A percentile compares a stretch with the other conserved stretches of the same genome.
Evolutionary conservation across 2,113 vertebrate species (phyloP).

Genomic region (Equus quagga): DNA sequence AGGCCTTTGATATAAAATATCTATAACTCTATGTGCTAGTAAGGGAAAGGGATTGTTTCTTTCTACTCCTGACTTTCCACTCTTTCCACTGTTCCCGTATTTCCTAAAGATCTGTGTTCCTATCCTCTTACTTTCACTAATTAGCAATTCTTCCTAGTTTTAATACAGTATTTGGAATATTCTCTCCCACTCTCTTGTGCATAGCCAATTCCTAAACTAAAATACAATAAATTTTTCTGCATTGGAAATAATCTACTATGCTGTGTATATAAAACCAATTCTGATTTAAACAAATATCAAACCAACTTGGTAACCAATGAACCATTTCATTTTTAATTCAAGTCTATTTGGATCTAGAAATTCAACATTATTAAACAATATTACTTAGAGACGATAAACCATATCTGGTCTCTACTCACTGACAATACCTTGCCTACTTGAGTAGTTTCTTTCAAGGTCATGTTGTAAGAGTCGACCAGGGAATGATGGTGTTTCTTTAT

Average conservation of each 20-base stretch:
- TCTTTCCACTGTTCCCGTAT: neutral
- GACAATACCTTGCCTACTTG: constrained; percentile 87
- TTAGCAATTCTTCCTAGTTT: neutral
- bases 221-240: constrained; percentile 29
- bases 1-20: constrained; percentile 14
- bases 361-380: constrained; percentile 23
- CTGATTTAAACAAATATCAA: constrained; percentile 50
- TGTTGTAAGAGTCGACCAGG: constrained; percentile 87
- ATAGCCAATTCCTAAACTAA: neutral
- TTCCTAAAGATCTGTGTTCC: constrained; percentile 21
- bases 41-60: neutral
- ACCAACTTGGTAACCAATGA: constrained; percentile 22
- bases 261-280: neutral
- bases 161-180: constrained; percentile 43
- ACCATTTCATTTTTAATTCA: constrained; percentile 43
- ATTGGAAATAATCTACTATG: constrained; percentile 45
- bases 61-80: neutral
- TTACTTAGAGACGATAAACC: neutral
- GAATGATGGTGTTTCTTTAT: constrained; percentile 86
- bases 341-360: constrained; percentile 25
- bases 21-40: neutral
- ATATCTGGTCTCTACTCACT: neutral
- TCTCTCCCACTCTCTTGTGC: neutral
- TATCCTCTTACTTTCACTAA: neutral
- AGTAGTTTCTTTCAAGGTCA: constrained; percentile 88